Percentiles rank a stretch among this genome's conserved stretches.
phyloP scores from a whole-genome alignment of 2,797 vertebrate species.

The Brotogeris chrysoptera region DNA sequence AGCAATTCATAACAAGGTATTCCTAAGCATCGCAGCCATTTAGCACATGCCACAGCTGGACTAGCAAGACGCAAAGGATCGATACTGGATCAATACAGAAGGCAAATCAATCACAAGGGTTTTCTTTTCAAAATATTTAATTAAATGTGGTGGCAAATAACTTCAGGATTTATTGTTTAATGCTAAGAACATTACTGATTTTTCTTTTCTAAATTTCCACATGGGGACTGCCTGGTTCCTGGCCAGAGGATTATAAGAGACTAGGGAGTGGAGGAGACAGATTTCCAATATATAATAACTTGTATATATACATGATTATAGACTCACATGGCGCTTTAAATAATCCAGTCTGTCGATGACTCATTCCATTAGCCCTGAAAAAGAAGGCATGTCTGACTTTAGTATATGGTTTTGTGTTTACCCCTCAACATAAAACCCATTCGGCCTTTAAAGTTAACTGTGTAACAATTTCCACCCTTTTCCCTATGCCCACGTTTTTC shows the following conservation, averaged over 20 bases:
- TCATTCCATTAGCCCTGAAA: slow-evolving; percentile 84
- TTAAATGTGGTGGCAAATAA: slow-evolving; percentile 93
- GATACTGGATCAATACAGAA: slow-evolving; percentile 86
- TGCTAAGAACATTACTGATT: slow-evolving; percentile 93
- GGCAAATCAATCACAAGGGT: slow-evolving; percentile 88
- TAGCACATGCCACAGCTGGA: slow-evolving; percentile 86
- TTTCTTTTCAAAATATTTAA: slow-evolving; percentile 95
- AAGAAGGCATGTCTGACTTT: slow-evolving; percentile 75
- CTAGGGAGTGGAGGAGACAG: slow-evolving; percentile 88
- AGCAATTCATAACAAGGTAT: slow-evolving; percentile 77
- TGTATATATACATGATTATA: slow-evolving; percentile 92
- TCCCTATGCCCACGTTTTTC: background rate
- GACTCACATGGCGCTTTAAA: slow-evolving; percentile 84
- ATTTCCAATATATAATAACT: slow-evolving; percentile 94
- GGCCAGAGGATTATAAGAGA: slow-evolving; percentile 86
- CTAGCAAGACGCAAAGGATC: slow-evolving; percentile 83
- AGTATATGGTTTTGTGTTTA: slow-evolving; percentile 80
- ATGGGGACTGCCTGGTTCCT: slow-evolving; percentile 80
- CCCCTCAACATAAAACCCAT: slow-evolving; percentile 78
- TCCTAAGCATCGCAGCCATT: slow-evolving; percentile 81
- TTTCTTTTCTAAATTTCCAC: slow-evolving; percentile 87
- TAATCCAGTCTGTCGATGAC: slow-evolving; percentile 86
- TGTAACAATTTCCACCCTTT: slow-evolving; percentile 23
- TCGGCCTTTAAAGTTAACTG: slow-evolving; percentile 64
- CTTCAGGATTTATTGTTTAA: slow-evolving; percentile 90